phyloP scores from a whole-genome alignment of 1,140 invertebrate species.

The Drosophila rhopaloa region DNA sequence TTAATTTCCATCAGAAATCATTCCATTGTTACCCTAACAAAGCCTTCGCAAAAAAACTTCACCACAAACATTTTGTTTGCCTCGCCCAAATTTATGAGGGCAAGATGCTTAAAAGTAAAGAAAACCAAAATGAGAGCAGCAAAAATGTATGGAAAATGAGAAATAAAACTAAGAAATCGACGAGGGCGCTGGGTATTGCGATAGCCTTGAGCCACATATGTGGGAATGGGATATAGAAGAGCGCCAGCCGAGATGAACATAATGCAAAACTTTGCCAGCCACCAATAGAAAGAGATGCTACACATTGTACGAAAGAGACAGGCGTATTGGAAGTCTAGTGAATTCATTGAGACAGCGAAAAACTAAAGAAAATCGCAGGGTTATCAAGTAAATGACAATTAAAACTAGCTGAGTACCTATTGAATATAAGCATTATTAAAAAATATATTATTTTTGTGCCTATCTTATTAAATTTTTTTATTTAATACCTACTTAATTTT shows the following conservation, averaged over 20 bases:
- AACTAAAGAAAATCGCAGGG: not conserved
- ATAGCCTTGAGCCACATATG: slow-evolving; percentile 49
- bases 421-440: no score
- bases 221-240: slow-evolving; percentile 22
- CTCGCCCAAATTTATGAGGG: slow-evolving; percentile 11
- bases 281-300: slow-evolving; percentile 6
- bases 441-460: not conserved
- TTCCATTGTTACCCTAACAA: not conserved
- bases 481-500: no score
- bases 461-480: not conserved
- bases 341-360: slow-evolving; percentile 8
- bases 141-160: slow-evolving; percentile 39
- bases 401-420: not conserved
- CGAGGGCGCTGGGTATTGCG: slow-evolving; percentile 43
- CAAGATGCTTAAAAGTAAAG: slow-evolving; percentile 14
- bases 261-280: slow-evolving; percentile 64
- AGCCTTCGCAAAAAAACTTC: not conserved
- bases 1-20: slow-evolving; percentile 2
- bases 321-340: slow-evolving; percentile 1
- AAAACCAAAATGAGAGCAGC: slow-evolving; percentile 24
- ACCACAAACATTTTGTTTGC: slow-evolving; percentile 1
- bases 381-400: not conserved
- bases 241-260: slow-evolving; percentile 39
- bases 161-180: slow-evolving; percentile 38
- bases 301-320: not conserved